Evolutionary conservation across 2,888 invertebrate genomes (phyloP).

Genomic region (Malthinus seriepunctatus): DNA sequence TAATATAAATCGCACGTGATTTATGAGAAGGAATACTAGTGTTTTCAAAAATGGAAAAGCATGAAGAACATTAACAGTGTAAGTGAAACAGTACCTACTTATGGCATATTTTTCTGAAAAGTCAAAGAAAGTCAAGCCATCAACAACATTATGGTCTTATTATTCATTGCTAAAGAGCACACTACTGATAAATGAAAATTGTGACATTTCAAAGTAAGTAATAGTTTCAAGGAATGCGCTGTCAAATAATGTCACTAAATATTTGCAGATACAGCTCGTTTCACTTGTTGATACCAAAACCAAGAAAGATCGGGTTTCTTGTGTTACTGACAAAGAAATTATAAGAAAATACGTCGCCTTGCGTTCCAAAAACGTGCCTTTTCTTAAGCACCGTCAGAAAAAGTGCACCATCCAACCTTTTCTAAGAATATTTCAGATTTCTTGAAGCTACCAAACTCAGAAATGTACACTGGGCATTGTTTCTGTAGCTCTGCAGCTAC

Average conservation of each 20-base stretch:
- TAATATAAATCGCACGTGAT: neutral
- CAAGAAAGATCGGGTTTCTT: too few species aligned
- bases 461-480: too few species aligned
- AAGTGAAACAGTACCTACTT: conserved; percentile 13
- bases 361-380: too few species aligned
- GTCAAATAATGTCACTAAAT: neutral
- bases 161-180: conserved; percentile 13
- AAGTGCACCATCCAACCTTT: too few species aligned
- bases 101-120: conserved; percentile 8
- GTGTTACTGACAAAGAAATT: too few species aligned
- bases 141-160: conserved; percentile 17
- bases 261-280: too few species aligned
- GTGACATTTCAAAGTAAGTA: conserved; percentile 19
- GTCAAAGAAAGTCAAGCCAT: conserved; percentile 10
- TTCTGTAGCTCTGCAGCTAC: too few species aligned
- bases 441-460: too few species aligned
- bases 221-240: neutral
- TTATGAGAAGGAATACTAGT: conserved; percentile 5
- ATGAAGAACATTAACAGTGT: neutral
- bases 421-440: too few species aligned
- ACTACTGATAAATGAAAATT: conserved; percentile 12
- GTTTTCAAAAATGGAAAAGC: conserved; percentile 4
- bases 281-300: too few species aligned
- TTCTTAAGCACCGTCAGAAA: too few species aligned
- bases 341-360: too few species aligned